A percentile compares a stretch with the other conserved stretches of the same genome.
Conservation (phyloP, 1,140 invertebrate genomes). For the Bombus impatiens region DNA sequence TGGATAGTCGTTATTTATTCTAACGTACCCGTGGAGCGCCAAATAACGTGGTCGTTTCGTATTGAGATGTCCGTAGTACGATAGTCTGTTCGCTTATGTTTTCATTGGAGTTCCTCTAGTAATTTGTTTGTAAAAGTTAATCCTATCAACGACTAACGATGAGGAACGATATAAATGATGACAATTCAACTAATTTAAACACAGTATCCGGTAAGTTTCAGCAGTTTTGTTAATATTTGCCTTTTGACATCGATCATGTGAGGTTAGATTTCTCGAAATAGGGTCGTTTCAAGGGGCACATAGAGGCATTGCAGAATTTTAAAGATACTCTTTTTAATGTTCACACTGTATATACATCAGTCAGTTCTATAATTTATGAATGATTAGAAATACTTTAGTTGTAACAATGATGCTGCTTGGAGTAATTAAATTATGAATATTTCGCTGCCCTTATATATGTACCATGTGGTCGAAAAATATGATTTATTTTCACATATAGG, state of each 20-base stretch:
- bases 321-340: not conserved
- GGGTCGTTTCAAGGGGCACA: conserved; percentile 19
- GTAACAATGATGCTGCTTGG: not conserved
- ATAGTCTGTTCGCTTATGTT: conserved; percentile 27
- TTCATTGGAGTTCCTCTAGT: conserved; percentile 1
- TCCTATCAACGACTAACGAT: conserved; percentile 27
- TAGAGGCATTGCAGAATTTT: not conserved
- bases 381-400: not conserved
- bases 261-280: conserved; percentile 48
- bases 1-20: not conserved
- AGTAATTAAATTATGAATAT: conserved; percentile 7
- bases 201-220: conserved; percentile 55
- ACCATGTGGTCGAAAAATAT: not conserved
- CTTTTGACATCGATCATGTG: conserved; percentile 39
- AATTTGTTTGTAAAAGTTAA: conserved; percentile 3
- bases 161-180: conserved; percentile 51
- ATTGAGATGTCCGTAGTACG: conserved; percentile 29
- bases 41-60: conserved; percentile 21
- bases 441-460: not conserved
- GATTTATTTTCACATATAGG: not conserved
- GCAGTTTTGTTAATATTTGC: not conserved
- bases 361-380: not conserved
- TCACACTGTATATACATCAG: too few relatives aligned
- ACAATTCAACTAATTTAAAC: conserved; percentile 42
- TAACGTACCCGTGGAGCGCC: not conserved